phyloP scores from a whole-genome alignment of 2,797 vertebrate species.

The Mareca penelope region DNA sequence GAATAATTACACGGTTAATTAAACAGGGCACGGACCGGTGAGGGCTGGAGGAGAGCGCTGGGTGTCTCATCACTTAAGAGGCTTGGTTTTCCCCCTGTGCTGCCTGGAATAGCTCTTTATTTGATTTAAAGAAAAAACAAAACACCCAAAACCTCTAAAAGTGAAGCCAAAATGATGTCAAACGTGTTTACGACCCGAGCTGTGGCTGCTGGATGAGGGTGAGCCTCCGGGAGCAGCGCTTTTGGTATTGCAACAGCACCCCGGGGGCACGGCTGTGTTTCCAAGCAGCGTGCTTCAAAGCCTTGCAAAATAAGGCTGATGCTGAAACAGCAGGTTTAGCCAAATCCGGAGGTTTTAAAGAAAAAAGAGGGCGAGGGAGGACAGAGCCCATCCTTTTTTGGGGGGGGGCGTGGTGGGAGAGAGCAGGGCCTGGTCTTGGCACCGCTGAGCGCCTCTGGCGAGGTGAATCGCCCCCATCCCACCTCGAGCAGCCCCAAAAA shows the following conservation, averaged over 20 bases:
- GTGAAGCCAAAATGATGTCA: background rate
- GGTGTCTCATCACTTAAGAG: background rate
- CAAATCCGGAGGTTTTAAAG: background rate
- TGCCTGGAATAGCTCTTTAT: background rate
- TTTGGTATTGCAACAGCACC: background rate
- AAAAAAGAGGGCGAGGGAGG: background rate
- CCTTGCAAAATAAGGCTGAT: background rate
- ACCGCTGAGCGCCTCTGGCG: fast-evolving
- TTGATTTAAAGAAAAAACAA: background rate
- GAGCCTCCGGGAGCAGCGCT: background rate
- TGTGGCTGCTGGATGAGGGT: fast-evolving
- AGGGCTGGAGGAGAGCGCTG: background rate
- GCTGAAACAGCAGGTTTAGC: background rate
- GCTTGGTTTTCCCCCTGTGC: background rate
- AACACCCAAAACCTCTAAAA: background rate
- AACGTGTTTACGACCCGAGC: background rate
- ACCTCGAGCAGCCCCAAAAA: background rate
- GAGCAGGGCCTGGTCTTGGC: background rate
- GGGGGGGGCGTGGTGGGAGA: too few relatives aligned
- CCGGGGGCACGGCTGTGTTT: background rate
- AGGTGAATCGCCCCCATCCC: too few relatives aligned
- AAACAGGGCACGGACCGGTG: background rate
- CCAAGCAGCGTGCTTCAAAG: background rate
- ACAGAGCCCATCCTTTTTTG: background rate
- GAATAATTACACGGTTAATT: background rate